Conservation (phyloP, 2,888 invertebrate species). For the Luperina testacea region DNA sequence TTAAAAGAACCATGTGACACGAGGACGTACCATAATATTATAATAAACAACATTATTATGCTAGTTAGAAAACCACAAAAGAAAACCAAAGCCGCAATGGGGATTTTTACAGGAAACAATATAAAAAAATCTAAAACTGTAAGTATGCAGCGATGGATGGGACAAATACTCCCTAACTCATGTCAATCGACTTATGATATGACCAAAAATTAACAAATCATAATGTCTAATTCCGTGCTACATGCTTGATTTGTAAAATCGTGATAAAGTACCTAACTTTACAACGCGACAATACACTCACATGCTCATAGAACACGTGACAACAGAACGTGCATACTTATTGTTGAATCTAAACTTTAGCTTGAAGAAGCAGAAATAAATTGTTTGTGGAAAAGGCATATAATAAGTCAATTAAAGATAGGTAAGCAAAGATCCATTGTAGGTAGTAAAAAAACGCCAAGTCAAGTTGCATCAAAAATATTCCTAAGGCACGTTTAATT, state of each 20-base stretch:
- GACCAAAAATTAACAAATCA: conserved; percentile 6
- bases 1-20: not conserved
- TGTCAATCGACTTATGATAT: not conserved
- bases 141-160: not conserved
- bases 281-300: conserved; percentile 8
- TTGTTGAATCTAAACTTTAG: conserved; percentile 8
- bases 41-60: not conserved
- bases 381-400: not conserved
- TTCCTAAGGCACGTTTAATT: conserved; percentile 18
- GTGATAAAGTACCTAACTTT: conserved; percentile 27
- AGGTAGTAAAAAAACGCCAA: not conserved
- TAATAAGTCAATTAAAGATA: not conserved
- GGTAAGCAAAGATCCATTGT: not conserved
- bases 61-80: not conserved
- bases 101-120: not conserved
- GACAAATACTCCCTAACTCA: not conserved
- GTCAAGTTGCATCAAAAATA: conserved; percentile 19
- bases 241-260: conserved; percentile 38
- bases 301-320: conserved; percentile 31
- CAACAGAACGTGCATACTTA: conserved; percentile 10
- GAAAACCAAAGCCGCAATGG: not conserved
- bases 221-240: conserved; percentile 26
- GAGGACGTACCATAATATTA: not conserved
- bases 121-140: not conserved
- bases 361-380: conserved; percentile 14